Evolutionary conservation across 2,888 invertebrate genomes (phyloP), one percentile per base, ranked within the genome.

Genomic region (Drosophila percnosoma): DNA sequence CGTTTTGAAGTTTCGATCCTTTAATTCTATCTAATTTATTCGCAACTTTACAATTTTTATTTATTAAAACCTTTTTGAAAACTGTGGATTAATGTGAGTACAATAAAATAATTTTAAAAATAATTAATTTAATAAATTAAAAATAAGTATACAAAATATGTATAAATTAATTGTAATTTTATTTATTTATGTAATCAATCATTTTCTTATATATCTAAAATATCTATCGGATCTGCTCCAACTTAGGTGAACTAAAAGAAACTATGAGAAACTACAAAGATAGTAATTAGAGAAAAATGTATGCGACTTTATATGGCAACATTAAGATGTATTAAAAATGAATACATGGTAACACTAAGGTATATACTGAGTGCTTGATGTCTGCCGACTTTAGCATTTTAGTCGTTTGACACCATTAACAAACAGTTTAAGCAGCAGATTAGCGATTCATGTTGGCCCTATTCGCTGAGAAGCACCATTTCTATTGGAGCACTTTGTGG

Each of bases 401-500:
- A 33, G 13, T 36, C 36, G 21, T 11, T 51, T 52, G 68, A 48
- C 53, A 54, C 42, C 51, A 36, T 67, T 62, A 57, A 62, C 51
- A 66, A 57, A 66, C 51, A 66, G 36, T 38, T 27, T 40, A 13
- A 27, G 3, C n/a, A 15, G 38, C n/a, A 64, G 53, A 40, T 57
- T 49, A 60, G 60, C 49, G 79, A 40, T 73, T 64, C 60, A 59
- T 54, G 42, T 52, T 51, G 73, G 38, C 15, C 27, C 8, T 33
- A 11, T 27, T 34, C 8, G 21, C 10, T 18, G 24, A 31, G 38
- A 29, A 10, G 31, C 51, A 52, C 31, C 40, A 31, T 21, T 34
- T 54, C 54, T 21, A 51, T 51, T 51, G 29, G 8, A 51, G 18
- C 42, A 42, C 21, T 36, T 13, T 18, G 21, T 34, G 27, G 49